A percentile compares a stretch with the other conserved stretches of the same genome.
These are phyloP conservation scores for Neolamprologus devosi DNA, from an alignment of 2,113 vertebrate genomes.

Conservation along the genomic window DNA sequence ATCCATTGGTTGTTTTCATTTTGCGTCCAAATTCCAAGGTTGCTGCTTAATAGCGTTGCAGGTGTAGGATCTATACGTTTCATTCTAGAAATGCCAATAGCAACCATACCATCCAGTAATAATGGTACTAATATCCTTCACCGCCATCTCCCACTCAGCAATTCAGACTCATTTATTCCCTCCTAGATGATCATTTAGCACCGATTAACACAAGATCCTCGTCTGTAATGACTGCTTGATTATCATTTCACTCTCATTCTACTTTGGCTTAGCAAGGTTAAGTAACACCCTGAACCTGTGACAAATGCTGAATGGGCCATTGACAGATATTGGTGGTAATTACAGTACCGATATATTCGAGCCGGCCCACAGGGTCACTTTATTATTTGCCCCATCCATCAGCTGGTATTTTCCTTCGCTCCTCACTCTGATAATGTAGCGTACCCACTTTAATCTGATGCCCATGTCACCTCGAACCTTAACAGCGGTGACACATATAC, in stretches of 20 bases:
- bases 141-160: constrained; percentile 42
- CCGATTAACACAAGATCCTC: constrained; percentile 63
- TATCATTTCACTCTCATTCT: constrained; percentile 55
- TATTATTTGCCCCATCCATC: constrained; percentile 9
- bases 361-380: constrained; percentile 21
- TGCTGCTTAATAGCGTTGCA: neutral
- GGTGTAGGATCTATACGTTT: neutral
- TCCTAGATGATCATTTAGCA: constrained; percentile 64
- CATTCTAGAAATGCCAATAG: constrained; percentile 39
- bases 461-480: neutral
- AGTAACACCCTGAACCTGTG: constrained; percentile 56
- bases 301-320: constrained; percentile 46
- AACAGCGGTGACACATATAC: neutral
- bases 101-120: constrained; percentile 33
- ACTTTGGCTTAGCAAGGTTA: constrained; percentile 61
- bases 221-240: constrained; percentile 58
- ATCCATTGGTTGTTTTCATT: constrained; percentile 7
- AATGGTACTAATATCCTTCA: constrained; percentile 39
- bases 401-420: neutral
- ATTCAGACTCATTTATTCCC: constrained; percentile 53
- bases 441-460: neutral
- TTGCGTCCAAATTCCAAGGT: neutral
- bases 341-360: constrained; percentile 39
- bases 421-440: neutral
- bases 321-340: constrained; percentile 46